Base-by-base conservation (phyloP, 2,888 invertebrate species). In the Xestia sexstrigata region DNA sequence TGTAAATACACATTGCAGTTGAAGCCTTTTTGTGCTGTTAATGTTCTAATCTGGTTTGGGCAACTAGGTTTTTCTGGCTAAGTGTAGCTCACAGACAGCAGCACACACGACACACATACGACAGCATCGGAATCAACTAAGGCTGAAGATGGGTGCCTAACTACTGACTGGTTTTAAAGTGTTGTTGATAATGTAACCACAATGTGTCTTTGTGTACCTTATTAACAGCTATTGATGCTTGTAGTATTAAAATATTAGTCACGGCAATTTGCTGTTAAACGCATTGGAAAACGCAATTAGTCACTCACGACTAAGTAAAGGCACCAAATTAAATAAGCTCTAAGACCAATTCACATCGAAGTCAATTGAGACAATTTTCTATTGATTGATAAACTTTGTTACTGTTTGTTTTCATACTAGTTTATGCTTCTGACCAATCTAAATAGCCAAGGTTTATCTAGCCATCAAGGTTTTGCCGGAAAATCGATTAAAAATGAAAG, bases 1-100 rank as follows among this genome's bases (percentile, higher is more conserved):
- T 87, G 87, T 83, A 77, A 86, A 88, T 86, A 80, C 77, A 76
- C 69, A 79, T 70, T 78, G 76, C 52, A 58, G 42, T 65, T 55
- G 70, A 35, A 73, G 69, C 49, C 52, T 76, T 78, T 75, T 76
- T 69, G 74, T 45, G 52, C 7, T 26, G 69, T 58, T 76, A 66
- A 83, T 80, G 47, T 75, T 77, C 45, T 52, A 23, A 42, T 63
- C 23, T 17, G 15, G 65, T 84, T 78, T 73, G 13, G 70, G 30
- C 20, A 77, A 75, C 20, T 65, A 15, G 9, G 49, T 47, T 45
- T 5, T 47, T 13, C 45, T 23, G 15, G 17, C 58, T 17, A 30
- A n/a, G 23, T 66, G 23, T 65, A 8, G n/a, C n/a, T n/a, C n/a
- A n/a, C n/a, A n/a, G n/a, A n/a, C n/a, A n/a, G n/a, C n/a, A n/a